A percentile compares a stretch with the other conserved stretches of the same genome.
phyloP scores from a whole-genome alignment of 2,113 vertebrate species.

The Channa maculata region DNA sequence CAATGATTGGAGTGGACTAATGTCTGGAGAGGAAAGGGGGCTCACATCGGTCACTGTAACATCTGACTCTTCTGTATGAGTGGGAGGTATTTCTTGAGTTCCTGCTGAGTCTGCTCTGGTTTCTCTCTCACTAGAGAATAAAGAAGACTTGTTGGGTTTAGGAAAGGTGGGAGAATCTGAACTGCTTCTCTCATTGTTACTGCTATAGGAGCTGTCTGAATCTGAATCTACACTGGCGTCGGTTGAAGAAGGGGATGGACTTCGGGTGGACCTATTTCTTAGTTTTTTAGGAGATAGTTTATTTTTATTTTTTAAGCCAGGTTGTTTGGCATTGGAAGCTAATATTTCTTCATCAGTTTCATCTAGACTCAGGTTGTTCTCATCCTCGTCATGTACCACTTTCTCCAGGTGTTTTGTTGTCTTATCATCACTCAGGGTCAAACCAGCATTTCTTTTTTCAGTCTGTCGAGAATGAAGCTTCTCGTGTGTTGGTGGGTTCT shows the following conservation, averaged over 20 bases:
- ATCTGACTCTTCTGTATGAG: slow-evolving; percentile 83
- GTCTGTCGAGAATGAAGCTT: slow-evolving; percentile 16
- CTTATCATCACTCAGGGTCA: background rate
- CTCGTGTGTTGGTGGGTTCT: background rate
- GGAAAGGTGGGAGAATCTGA: slow-evolving; percentile 70
- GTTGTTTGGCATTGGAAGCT: slow-evolving; percentile 47
- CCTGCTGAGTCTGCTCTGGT: slow-evolving; percentile 63
- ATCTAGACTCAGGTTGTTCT: slow-evolving; percentile 84
- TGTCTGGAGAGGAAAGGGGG: slow-evolving; percentile 89
- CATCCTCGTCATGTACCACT: slow-evolving; percentile 53
- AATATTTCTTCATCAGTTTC: slow-evolving; percentile 84
- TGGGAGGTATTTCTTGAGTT: slow-evolving; percentile 50
- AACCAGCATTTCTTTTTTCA: background rate
- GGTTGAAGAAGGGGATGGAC: slow-evolving; percentile 77
- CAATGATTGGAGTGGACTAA: slow-evolving; percentile 87
- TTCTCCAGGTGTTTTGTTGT: slow-evolving; percentile 11
- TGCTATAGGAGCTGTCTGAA: slow-evolving; percentile 82
- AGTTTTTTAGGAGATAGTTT: slow-evolving; percentile 79
- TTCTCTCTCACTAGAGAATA: slow-evolving; percentile 75
- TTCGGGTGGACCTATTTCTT: slow-evolving; percentile 72
- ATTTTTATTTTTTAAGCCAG: slow-evolving; percentile 73
- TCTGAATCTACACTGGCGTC: slow-evolving; percentile 68
- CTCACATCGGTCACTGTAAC: slow-evolving; percentile 92
- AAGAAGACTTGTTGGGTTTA: slow-evolving; percentile 50
- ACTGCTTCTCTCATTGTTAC: slow-evolving; percentile 71